phyloP scores from a whole-genome alignment of 2,797 vertebrate species.

The Sebastes diaconus region DNA sequence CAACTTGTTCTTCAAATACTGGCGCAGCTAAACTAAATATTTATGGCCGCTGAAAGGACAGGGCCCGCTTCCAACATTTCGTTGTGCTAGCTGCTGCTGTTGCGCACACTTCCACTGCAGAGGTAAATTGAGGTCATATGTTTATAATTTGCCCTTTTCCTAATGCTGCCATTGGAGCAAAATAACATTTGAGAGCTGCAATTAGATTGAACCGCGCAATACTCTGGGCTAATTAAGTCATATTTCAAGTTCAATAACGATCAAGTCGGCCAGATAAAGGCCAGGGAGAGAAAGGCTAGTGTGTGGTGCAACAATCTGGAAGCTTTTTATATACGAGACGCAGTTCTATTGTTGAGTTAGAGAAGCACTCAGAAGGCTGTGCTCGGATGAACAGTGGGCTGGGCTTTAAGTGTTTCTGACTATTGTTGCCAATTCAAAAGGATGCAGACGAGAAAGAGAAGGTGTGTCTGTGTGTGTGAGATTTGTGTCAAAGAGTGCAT shows the following conservation, averaged over 20 bases:
- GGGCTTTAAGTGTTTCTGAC: slow-evolving; percentile 18
- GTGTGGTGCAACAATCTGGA: slow-evolving; percentile 39
- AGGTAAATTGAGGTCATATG: slow-evolving; percentile 67
- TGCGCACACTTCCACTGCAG: slow-evolving; percentile 40
- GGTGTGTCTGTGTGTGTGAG: not conserved
- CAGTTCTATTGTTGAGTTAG: slow-evolving; percentile 19
- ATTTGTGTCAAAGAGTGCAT: not conserved
- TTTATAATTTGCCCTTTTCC: slow-evolving; percentile 73
- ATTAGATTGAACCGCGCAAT: slow-evolving; percentile 69
- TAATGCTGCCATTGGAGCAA: slow-evolving; percentile 66
- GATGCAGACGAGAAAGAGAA: not conserved
- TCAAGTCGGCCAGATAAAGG: slow-evolving; percentile 73
- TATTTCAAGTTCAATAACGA: slow-evolving; percentile 81
- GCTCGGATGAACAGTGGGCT: slow-evolving; percentile 6
- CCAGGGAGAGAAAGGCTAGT: slow-evolving; percentile 42
- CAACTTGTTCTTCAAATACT: slow-evolving; percentile 48
- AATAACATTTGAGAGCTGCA: slow-evolving; percentile 75
- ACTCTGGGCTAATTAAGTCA: slow-evolving; percentile 79
- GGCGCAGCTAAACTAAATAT: slow-evolving; percentile 64
- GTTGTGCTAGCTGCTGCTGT: slow-evolving; percentile 48
- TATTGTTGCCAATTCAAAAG: slow-evolving; percentile 21
- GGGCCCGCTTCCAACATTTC: slow-evolving; percentile 47
- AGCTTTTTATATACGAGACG: slow-evolving; percentile 32
- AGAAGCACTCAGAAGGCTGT: slow-evolving; percentile 2
- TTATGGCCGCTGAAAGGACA: slow-evolving; percentile 56